phyloP scores from a whole-genome alignment of 1,140 invertebrate species.

The Euborellia annulipes region DNA sequence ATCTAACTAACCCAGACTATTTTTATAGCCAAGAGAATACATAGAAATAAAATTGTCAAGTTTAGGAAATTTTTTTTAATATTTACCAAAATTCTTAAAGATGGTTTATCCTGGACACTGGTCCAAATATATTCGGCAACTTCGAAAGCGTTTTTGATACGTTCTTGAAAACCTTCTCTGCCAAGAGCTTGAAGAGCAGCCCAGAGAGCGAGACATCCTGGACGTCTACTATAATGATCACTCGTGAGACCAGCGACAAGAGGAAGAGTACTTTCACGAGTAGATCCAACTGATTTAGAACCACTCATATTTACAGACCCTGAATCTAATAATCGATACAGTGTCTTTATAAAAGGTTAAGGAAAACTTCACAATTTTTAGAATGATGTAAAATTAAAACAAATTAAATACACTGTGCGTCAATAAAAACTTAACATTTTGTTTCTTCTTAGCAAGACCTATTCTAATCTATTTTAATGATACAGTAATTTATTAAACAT shows the following conservation, averaged over 20 bases:
- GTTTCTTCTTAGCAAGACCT: too few relatives aligned
- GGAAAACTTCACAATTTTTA: too few relatives aligned
- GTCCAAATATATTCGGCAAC: slow-evolving; percentile 55
- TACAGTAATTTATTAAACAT: too few relatives aligned
- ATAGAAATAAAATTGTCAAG: slow-evolving; percentile 3
- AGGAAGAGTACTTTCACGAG: slow-evolving; percentile 46
- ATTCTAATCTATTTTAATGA: too few relatives aligned
- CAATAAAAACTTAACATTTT: too few relatives aligned
- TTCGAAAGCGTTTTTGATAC: slow-evolving; percentile 58
- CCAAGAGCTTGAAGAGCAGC: slow-evolving; percentile 47
- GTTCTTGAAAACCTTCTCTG: slow-evolving; percentile 52
- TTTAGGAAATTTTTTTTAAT: too few relatives aligned
- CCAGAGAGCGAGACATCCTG: slow-evolving; percentile 72
- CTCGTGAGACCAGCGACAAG: slow-evolving; percentile 49
- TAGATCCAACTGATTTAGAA: slow-evolving; percentile 6
- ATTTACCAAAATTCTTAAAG: slow-evolving; percentile 58
- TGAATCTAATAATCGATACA: slow-evolving; percentile 33
- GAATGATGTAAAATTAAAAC: too few relatives aligned
- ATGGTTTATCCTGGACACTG: slow-evolving; percentile 49
- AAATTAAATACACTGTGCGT: too few relatives aligned
- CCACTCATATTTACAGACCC: slow-evolving; percentile 7
- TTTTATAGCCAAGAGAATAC: slow-evolving; percentile 2
- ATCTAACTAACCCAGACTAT: too few relatives aligned
- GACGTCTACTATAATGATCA: slow-evolving; percentile 32
- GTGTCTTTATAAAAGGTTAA: slow-evolving; percentile 30